Evolutionary conservation across 2,113 vertebrate genomes (phyloP).

Genomic region (Apaloderma vittatum): DNA sequence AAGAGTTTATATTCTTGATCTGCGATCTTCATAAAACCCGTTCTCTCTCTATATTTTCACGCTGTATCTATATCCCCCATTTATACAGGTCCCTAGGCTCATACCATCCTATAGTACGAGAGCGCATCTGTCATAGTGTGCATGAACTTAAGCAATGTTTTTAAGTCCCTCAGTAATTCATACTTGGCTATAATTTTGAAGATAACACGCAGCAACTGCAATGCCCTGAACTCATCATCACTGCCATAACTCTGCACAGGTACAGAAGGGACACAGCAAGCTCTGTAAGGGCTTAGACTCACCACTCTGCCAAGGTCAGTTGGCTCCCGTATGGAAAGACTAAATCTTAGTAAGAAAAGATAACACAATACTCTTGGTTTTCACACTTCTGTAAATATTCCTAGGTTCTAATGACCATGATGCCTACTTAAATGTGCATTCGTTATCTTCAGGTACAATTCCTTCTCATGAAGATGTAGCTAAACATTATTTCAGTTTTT

Average conservation of each 20-base stretch:
- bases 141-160: neutral
- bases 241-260: neutral
- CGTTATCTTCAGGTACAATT: neutral
- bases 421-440: neutral
- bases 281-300: neutral
- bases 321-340: neutral
- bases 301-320: neutral
- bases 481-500: constrained; percentile 17
- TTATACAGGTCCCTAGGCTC: neutral
- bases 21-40: neutral
- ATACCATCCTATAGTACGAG: neutral
- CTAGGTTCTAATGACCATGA: neutral
- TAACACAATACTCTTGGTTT: neutral
- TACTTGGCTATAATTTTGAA: neutral
- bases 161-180: neutral
- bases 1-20: neutral
- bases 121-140: neutral
- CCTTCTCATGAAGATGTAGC: neutral
- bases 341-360: neutral
- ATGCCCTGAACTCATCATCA: neutral
- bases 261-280: neutral
- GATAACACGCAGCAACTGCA: neutral
- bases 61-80: neutral
- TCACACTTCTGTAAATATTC: neutral
- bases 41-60: neutral